Conservation (phyloP, 2,113 vertebrate genomes). For the pig (Sus scrofa) region T2T-Sscrofa CM000827.6:107128501-107129000, state of each 20-base stretch:
- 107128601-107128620: not conserved
- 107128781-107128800: fast-evolving
- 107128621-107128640: not conserved
- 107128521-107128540: too few relatives aligned
- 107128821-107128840: fast-evolving
- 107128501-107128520: too few relatives aligned
- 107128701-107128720: not conserved
- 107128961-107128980: conserved; percentile 18
- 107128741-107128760: fast-evolving
- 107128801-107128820: fast-evolving
- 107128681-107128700: not conserved
- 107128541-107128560: too few relatives aligned
- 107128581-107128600: not conserved
- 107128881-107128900: not conserved
- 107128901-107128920: not conserved
- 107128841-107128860: not conserved
- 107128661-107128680: too few relatives aligned
- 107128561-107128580: too few relatives aligned
- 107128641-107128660: not conserved
- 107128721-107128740: too few relatives aligned
- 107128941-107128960: not conserved
- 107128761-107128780: fast-evolving
- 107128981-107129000: conserved; percentile 5
- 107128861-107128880: not conserved
- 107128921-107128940: not conserved